A percentile compares a stretch with the other conserved stretches of the same genome.
These are phyloP conservation scores for Subanguina moxae DNA, from an alignment of 1,140 invertebrate species.

Conservation along the genomic window DNA sequence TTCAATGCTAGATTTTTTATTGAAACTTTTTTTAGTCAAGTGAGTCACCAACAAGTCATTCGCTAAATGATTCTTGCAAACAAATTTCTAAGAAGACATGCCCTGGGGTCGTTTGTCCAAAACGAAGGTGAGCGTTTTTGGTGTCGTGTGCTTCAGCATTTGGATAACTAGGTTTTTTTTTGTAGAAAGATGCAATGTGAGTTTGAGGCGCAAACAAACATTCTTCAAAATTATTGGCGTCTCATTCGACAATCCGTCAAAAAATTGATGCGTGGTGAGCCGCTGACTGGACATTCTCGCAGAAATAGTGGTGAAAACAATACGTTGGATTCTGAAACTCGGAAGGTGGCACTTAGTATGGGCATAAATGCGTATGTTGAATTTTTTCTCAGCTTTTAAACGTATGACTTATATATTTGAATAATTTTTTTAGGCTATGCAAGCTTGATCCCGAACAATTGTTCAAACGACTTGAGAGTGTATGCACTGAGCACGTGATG, in stretches of 20 bases:
- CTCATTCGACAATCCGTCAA: no score
- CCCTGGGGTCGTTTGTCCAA: slow-evolving; percentile 3
- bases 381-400: neutral
- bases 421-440: slow-evolving; percentile 4
- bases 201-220: slow-evolving; percentile 1
- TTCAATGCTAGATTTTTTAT: neutral
- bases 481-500: slow-evolving; percentile 9
- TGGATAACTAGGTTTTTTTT: no score
- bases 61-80: neutral
- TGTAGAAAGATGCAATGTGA: slow-evolving; percentile 1
- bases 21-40: neutral
- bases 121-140: neutral
- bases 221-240: slow-evolving; percentile 6
- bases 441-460: slow-evolving; percentile 9
- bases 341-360: neutral
- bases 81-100: neutral
- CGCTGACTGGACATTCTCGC: neutral
- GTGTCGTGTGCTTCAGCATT: no score
- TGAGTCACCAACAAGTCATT: neutral
- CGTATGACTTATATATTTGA: neutral
- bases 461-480: slow-evolving; percentile 6
- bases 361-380: neutral
- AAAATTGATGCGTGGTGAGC: slow-evolving; percentile 1
- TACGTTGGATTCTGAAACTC: neutral
- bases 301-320: neutral